Percentiles rank a stretch among this genome's conserved stretches.
Conservation (phyloP, 2,888 invertebrate genomes). For the Sinotaia quadrata region DNA sequence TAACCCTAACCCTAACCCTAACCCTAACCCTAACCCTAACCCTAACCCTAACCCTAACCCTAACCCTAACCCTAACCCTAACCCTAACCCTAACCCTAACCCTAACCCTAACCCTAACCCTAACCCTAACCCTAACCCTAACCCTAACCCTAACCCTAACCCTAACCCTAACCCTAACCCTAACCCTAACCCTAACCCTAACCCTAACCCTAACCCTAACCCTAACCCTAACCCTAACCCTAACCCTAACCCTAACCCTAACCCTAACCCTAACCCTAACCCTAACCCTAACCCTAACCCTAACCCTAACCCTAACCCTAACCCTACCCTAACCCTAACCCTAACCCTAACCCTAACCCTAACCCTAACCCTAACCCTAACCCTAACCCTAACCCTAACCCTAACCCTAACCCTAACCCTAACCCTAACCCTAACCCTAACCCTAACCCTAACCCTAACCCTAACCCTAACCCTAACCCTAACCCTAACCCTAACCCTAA, state of each 20-base stretch:
- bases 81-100: conserved; percentile 1
- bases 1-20: neutral
- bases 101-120: neutral
- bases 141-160: neutral
- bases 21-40: neutral
- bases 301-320: conserved; percentile 1
- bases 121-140: neutral
- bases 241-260: neutral
- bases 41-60: neutral
- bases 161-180: neutral
- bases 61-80: conserved; percentile 1
- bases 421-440: conserved; percentile 11
- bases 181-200: neutral
- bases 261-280: conserved; percentile 1
- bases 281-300: conserved; percentile 6
- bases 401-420: conserved; percentile 1
- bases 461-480: conserved; percentile 28
- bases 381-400: neutral
- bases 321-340: too few species aligned
- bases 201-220: neutral
- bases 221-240: neutral
- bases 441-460: conserved; percentile 27
- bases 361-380: neutral
- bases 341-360: neutral
- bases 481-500: conserved; percentile 19